Conservation (phyloP, 2,888 invertebrate genomes). For the Junonia oenone region DNA sequence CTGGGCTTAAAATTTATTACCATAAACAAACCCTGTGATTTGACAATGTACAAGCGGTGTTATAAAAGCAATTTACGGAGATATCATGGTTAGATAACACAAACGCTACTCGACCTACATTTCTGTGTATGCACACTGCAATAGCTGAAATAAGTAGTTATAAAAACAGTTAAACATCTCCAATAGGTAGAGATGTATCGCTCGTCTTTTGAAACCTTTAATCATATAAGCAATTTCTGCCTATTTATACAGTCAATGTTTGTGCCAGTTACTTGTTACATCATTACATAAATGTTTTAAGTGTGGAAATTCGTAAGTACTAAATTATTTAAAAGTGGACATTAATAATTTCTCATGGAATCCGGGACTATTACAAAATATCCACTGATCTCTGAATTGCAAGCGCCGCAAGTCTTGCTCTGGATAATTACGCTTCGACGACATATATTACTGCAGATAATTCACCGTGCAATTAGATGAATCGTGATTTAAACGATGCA, state of each 20-base stretch:
- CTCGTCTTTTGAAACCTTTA: no score
- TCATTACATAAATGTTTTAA: not conserved
- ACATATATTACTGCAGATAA: constrained; percentile 71
- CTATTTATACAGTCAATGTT: not conserved
- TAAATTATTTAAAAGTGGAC: not conserved
- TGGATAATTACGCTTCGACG: constrained; percentile 67
- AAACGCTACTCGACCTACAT: constrained; percentile 60
- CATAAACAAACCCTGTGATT: constrained; percentile 36
- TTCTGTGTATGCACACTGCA: not conserved
- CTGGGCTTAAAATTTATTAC: not conserved
- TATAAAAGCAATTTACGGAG: constrained; percentile 21
- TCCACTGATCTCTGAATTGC: constrained; percentile 42
- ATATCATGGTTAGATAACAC: constrained; percentile 45
- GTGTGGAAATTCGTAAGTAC: not conserved
- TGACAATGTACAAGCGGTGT: constrained; percentile 43
- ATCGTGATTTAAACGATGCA: constrained; percentile 51
- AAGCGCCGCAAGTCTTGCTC: constrained; percentile 50
- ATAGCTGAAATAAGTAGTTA: not conserved
- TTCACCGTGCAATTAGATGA: constrained; percentile 65
- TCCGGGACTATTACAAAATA: constrained; percentile 13
- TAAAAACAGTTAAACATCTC: not conserved
- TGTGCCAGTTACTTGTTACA: not conserved
- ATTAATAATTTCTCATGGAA: not conserved
- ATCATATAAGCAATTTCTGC: not conserved
- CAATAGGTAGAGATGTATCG: not conserved